Percentiles rank a stretch among this genome's conserved stretches.
Conservation (phyloP, 92 coral and sea anemone genomes). For the Bergia puertoricense region DNA sequence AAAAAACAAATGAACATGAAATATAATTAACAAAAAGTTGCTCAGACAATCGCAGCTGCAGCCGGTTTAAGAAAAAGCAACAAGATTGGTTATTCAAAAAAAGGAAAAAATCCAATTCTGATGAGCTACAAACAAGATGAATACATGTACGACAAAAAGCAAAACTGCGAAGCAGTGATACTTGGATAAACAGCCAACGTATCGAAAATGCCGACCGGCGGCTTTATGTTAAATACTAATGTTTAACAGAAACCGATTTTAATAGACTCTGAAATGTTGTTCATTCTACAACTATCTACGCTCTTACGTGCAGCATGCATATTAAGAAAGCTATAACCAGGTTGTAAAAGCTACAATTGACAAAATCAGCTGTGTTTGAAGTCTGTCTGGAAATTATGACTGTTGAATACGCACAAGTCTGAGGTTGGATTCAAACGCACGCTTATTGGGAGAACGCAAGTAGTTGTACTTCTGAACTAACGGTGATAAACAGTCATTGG, state of each 20-base stretch:
- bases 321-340: not conserved
- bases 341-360: not conserved
- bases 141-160: not conserved
- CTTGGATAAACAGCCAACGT: not conserved
- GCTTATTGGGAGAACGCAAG: too few relatives aligned
- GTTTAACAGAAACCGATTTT: not conserved
- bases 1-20: not conserved
- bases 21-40: not conserved
- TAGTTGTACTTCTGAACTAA: too few relatives aligned
- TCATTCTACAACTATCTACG: not conserved
- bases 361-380: not conserved
- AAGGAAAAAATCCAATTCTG: not conserved
- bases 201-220: not conserved
- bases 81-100: not conserved
- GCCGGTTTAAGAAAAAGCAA: not conserved
- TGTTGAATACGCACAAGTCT: not conserved
- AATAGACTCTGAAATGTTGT: not conserved
- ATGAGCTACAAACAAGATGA: not conserved
- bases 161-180: slow-evolving; percentile 5
- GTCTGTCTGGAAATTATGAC: too few relatives aligned
- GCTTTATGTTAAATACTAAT: not conserved
- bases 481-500: not conserved
- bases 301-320: not conserved
- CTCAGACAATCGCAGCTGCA: not conserved
- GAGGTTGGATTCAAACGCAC: too few relatives aligned